A percentile compares a stretch with the other conserved stretches of the same genome.
phyloP scores from a whole-genome alignment of 2,113 vertebrate species.

The Actenoides lindsayi region DNA sequence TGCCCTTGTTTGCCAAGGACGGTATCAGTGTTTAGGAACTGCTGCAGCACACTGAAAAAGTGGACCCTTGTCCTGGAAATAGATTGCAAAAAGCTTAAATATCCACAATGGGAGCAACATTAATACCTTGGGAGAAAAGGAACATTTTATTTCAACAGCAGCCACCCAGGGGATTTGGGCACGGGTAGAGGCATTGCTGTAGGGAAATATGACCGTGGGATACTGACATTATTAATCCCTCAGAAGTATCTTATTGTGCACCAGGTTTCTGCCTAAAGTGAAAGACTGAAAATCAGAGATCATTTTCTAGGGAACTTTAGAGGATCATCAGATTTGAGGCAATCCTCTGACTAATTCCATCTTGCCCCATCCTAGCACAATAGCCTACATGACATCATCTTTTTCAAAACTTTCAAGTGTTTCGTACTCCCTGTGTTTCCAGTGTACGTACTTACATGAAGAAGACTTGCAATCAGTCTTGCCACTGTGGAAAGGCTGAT shows the following conservation, averaged over 20 bases:
- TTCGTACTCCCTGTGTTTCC: background rate
- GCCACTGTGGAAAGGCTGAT: background rate
- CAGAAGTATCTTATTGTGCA: background rate
- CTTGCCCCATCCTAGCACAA: background rate
- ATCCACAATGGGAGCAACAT: background rate
- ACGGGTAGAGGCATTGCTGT: background rate
- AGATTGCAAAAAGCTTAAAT: background rate
- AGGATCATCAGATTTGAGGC: background rate
- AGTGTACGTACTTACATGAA: background rate
- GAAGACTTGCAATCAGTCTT: background rate
- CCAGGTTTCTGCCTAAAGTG: background rate
- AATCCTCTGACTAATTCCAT: background rate
- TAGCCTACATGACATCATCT: background rate
- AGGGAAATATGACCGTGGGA: background rate
- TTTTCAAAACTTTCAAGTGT: background rate
- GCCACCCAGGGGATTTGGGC: background rate
- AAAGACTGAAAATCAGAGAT: background rate
- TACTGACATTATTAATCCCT: background rate
- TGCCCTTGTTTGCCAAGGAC: background rate
- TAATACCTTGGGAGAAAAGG: background rate
- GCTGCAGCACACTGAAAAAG: background rate
- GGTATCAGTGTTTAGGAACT: background rate
- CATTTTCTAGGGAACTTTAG: background rate
- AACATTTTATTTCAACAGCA: background rate
- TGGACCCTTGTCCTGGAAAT: background rate